phyloP scores from a whole-genome alignment of 1,140 invertebrate genomes.

The Drosophila sulfurigaster region DNA sequence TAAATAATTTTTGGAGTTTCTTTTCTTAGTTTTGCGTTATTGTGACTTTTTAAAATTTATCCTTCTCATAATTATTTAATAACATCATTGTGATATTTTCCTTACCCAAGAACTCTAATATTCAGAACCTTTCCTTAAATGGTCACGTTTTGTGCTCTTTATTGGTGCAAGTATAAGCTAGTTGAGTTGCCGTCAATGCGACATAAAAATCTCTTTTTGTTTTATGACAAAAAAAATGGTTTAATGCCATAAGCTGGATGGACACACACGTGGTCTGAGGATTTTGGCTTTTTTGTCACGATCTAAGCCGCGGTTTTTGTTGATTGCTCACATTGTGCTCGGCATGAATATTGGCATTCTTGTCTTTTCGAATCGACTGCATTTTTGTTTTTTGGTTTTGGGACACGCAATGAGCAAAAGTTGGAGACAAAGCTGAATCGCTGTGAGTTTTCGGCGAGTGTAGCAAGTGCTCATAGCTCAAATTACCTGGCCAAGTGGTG shows the following conservation, averaged over 20 bases:
- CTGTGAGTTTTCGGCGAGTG: constrained; percentile 39
- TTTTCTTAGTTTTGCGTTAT: too few species aligned
- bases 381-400: constrained; percentile 7
- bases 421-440: not conserved
- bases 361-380: constrained; percentile 58
- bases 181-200: not conserved
- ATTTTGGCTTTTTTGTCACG: constrained; percentile 76
- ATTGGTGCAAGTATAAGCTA: not conserved
- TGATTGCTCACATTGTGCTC: constrained; percentile 61
- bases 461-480: constrained; percentile 62
- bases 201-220: not conserved
- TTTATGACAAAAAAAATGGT: constrained; percentile 26
- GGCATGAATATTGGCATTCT: constrained; percentile 44
- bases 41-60: too few species aligned
- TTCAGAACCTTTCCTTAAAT: too few species aligned
- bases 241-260: constrained; percentile 30
- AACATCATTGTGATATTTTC: too few species aligned
- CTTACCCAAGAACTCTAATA: too few species aligned
- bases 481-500: constrained; percentile 75
- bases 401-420: not conserved
- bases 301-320: constrained; percentile 66
- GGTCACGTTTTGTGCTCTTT: too few species aligned
- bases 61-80: too few species aligned
- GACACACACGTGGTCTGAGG: constrained; percentile 7
- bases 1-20: too few species aligned